Percentiles rank a stretch among this genome's conserved stretches.
Conservation (phyloP, 1,140 invertebrate genomes). For the Zeugodacus cucurbitae region DNA sequence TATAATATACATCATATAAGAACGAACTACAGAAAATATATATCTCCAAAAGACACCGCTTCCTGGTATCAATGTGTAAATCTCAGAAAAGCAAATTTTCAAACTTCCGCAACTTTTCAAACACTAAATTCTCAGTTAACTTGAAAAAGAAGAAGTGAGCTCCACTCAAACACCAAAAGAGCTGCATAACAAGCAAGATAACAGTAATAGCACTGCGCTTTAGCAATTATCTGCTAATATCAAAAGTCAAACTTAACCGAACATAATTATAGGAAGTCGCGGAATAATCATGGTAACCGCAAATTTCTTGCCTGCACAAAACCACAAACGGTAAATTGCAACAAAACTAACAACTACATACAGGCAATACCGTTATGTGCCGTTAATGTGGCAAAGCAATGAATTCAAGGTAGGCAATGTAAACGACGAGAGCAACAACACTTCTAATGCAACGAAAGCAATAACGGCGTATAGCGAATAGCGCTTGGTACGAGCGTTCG, state of each 20-base stretch:
- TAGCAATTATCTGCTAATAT: background rate
- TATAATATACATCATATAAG: no score
- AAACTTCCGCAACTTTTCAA: no score
- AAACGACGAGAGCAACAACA: background rate
- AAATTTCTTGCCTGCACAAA: background rate
- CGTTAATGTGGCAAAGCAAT: slow-evolving; percentile 13
- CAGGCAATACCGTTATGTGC: background rate
- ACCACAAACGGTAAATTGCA: background rate
- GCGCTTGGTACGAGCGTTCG: no score
- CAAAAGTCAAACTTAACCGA: background rate
- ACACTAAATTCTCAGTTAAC: no score
- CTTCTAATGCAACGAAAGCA: background rate
- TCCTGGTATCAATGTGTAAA: no score
- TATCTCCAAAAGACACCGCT: no score
- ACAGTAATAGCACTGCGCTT: background rate
- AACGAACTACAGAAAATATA: no score
- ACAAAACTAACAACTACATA: background rate
- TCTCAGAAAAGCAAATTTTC: no score
- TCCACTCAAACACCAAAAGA: background rate
- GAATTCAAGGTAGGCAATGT: background rate
- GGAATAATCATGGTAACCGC: background rate
- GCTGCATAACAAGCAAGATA: background rate
- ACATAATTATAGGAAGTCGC: background rate
- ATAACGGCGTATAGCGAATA: background rate
- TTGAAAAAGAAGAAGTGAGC: background rate